Evolutionary conservation across 1,140 invertebrate species (phyloP).

Genomic region (Geopemphigus sp.): DNA sequence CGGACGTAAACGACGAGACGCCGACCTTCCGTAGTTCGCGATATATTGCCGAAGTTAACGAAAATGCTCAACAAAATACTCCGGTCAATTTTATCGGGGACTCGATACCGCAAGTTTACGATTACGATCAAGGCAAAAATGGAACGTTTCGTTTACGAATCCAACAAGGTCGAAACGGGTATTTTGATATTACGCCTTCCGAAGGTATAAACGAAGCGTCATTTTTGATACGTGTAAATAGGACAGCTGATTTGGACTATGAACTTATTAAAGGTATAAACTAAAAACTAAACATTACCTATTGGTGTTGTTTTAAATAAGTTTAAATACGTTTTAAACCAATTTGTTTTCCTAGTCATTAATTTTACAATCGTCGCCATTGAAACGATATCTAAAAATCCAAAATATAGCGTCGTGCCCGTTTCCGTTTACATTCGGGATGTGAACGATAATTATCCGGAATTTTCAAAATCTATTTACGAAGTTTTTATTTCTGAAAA

Average conservation of each 20-base stretch:
- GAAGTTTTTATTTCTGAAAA: slow-evolving; percentile 79
- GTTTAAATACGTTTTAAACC: too few species aligned
- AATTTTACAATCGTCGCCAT: slow-evolving; percentile 84
- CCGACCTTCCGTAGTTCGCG: slow-evolving; percentile 74
- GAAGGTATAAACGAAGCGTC: slow-evolving; percentile 88
- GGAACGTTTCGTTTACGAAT: slow-evolving; percentile 84
- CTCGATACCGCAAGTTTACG: slow-evolving; percentile 80
- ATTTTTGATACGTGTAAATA: slow-evolving; percentile 85
- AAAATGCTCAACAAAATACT: slow-evolving; percentile 87
- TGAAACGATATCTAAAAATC: slow-evolving; percentile 71
- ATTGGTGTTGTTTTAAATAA: too few species aligned
- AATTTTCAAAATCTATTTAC: slow-evolving; percentile 77
- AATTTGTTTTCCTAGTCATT: slow-evolving; percentile 61
- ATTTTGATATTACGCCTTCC: slow-evolving; percentile 86
- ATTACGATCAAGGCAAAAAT: slow-evolving; percentile 91
- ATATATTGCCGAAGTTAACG: slow-evolving; percentile 86
- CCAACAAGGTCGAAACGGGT: slow-evolving; percentile 73
- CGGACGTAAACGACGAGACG: slow-evolving; percentile 92
- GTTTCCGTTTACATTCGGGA: slow-evolving; percentile 84
- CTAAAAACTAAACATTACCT: neutral
- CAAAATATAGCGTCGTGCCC: slow-evolving; percentile 76
- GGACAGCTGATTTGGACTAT: slow-evolving; percentile 79
- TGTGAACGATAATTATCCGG: slow-evolving; percentile 91
- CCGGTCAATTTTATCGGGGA: slow-evolving; percentile 82
- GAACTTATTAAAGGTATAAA: slow-evolving; percentile 66